phyloP scores from a whole-genome alignment of 2,888 invertebrate genomes.

The Anodontia alba region DNA sequence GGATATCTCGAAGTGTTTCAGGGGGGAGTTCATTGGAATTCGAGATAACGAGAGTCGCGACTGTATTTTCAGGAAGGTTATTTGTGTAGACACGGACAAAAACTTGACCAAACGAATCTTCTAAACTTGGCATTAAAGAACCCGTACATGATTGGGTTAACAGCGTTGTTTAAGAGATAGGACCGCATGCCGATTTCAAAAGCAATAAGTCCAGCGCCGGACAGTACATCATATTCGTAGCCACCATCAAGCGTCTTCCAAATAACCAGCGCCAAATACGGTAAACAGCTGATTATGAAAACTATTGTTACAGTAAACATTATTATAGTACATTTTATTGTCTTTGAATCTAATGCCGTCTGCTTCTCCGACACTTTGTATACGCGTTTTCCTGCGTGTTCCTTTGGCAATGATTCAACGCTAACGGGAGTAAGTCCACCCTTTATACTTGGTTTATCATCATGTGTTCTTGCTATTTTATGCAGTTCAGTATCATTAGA shows the following conservation, averaged over 20 bases:
- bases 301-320: conserved; percentile 58
- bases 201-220: conserved; percentile 35
- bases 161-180: conserved; percentile 60
- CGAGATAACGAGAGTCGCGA: too few relatives aligned
- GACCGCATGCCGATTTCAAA: conserved; percentile 61
- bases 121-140: conserved; percentile 63
- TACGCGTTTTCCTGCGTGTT: background rate
- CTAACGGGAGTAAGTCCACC: background rate
- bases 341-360: conserved; percentile 21
- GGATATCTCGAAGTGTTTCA: too few relatives aligned
- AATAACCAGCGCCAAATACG: conserved; percentile 49
- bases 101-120: conserved; percentile 22
- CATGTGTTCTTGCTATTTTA: background rate
- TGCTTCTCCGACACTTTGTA: too few relatives aligned
- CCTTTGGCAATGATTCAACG: background rate
- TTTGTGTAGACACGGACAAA: conserved; percentile 24
- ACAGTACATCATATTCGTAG: conserved; percentile 51
- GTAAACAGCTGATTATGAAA: conserved; percentile 60
- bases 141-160: conserved; percentile 61
- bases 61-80: background rate
- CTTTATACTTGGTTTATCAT: background rate
- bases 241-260: conserved; percentile 43
- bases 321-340: conserved; percentile 54
- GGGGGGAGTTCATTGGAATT: too few relatives aligned
- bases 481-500: background rate